A percentile compares a stretch with the other conserved stretches of the same genome.
Conservation (phyloP, 2,888 invertebrate genomes). For the Desoria tigrina region DNA sequence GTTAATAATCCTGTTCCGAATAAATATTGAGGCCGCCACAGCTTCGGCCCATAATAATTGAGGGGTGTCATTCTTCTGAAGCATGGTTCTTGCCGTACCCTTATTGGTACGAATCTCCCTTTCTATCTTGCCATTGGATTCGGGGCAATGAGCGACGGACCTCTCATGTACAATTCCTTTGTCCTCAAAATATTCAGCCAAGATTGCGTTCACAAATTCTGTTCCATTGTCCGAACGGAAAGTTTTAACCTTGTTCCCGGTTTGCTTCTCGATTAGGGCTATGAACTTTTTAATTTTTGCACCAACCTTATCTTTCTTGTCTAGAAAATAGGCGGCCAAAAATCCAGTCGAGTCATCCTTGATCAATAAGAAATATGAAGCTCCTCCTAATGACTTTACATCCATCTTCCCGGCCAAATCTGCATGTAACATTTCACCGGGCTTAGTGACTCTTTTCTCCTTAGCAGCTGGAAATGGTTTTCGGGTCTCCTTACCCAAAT, state of each 20-base stretch:
- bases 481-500: slow-evolving; percentile 21
- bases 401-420: slow-evolving; percentile 23
- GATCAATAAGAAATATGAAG: slow-evolving; percentile 27
- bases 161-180: slow-evolving; percentile 23
- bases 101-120: slow-evolving; percentile 29
- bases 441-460: not conserved
- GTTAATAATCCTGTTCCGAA: slow-evolving; percentile 53
- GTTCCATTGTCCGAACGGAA: slow-evolving; percentile 32
- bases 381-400: slow-evolving; percentile 8
- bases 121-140: slow-evolving; percentile 31
- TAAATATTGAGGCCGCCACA: slow-evolving; percentile 55
- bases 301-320: slow-evolving; percentile 14
- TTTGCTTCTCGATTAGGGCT: slow-evolving; percentile 21
- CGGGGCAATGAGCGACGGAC: slow-evolving; percentile 18
- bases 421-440: not conserved
- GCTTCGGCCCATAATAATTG: slow-evolving; percentile 56
- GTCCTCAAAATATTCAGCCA: slow-evolving; percentile 16
- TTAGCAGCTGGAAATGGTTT: slow-evolving; percentile 6
- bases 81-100: slow-evolving; percentile 53
- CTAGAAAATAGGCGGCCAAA: slow-evolving; percentile 24
- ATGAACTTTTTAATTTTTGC: slow-evolving; percentile 19
- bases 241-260: slow-evolving; percentile 19
- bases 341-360: slow-evolving; percentile 30
- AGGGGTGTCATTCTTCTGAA: slow-evolving; percentile 53
- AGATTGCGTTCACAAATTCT: slow-evolving; percentile 15